Conservation (phyloP, 2,888 invertebrate species). For the Pocota personata region DNA sequence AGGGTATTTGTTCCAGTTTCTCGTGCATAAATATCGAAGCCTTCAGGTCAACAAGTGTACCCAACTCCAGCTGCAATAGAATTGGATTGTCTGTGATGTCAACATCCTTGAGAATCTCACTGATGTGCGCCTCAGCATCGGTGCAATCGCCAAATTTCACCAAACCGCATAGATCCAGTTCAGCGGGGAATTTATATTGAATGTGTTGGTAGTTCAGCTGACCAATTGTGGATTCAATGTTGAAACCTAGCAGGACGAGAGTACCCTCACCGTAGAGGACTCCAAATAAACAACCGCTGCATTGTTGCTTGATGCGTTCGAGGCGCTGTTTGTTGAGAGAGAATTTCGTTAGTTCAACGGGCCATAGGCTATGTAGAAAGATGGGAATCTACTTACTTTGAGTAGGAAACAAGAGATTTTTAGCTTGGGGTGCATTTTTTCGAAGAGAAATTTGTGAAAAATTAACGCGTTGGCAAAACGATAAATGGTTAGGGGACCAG, state of each 20-base stretch:
- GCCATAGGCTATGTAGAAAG: background rate
- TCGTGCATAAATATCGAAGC: conserved; percentile 89
- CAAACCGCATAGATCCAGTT: conserved; percentile 90
- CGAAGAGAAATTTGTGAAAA: conserved; percentile 23
- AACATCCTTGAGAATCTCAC: conserved; percentile 87
- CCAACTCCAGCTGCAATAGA: conserved; percentile 85
- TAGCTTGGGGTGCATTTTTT: conserved; percentile 88
- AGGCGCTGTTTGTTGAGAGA: conserved; percentile 85
- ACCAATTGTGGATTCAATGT: conserved; percentile 86
- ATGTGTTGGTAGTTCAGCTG: conserved; percentile 83
- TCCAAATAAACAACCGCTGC: conserved; percentile 89
- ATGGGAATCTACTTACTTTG: conserved; percentile 84
- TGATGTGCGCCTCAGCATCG: conserved; percentile 86
- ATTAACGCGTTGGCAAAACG: conserved; percentile 69
- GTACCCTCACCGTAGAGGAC: conserved; percentile 89
- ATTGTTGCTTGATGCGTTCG: conserved; percentile 85
- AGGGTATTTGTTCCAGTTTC: conserved; percentile 87
- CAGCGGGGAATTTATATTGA: conserved; percentile 88
- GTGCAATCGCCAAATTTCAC: conserved; percentile 87
- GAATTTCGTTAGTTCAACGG: conserved; percentile 37
- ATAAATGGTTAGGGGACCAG: conserved; percentile 45
- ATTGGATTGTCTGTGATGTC: conserved; percentile 92
- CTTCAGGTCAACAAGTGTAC: conserved; percentile 85
- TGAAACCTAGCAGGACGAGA: conserved; percentile 87
- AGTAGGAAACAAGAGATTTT: conserved; percentile 88